A percentile compares a stretch with the other conserved stretches of the same genome.
These are phyloP conservation scores for Danaus chrysippus DNA, from an alignment of 2,888 invertebrate genomes.

Conservation along the genomic window DNA sequence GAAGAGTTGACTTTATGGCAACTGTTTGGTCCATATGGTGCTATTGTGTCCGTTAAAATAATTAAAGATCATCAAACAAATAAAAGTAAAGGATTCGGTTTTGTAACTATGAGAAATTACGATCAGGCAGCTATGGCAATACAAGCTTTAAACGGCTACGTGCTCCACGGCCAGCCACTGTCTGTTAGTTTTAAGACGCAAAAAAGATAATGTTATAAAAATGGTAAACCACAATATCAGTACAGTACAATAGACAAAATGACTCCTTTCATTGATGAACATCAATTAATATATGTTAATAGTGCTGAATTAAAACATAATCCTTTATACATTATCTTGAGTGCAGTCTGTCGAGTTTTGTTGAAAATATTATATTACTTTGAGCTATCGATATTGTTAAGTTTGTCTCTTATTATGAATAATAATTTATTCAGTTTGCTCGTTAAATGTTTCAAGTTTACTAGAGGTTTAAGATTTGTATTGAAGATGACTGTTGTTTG, in stretches of 20 bases:
- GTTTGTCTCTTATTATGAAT: slow-evolving; percentile 77
- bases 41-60: slow-evolving; percentile 78
- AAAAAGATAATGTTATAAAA: slow-evolving; percentile 75
- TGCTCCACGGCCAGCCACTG: slow-evolving; percentile 70
- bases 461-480: slow-evolving; percentile 76
- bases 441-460: slow-evolving; percentile 79
- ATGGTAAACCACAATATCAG: slow-evolving; percentile 71
- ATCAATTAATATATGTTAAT: slow-evolving; percentile 55
- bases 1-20: slow-evolving; percentile 77
- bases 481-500: slow-evolving; percentile 75
- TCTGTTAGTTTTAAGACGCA: slow-evolving; percentile 78
- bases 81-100: slow-evolving; percentile 77
- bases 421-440: slow-evolving; percentile 80
- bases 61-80: slow-evolving; percentile 77
- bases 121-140: slow-evolving; percentile 78
- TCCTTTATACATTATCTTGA: slow-evolving; percentile 51
- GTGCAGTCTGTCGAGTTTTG: slow-evolving; percentile 70
- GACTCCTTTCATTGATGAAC: slow-evolving; percentile 64
- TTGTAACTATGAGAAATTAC: slow-evolving; percentile 78
- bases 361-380: slow-evolving; percentile 76
- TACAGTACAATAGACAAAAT: slow-evolving; percentile 74
- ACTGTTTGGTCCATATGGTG: slow-evolving; percentile 77
- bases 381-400: slow-evolving; percentile 79
- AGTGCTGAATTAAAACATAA: slow-evolving; percentile 45
- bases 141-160: slow-evolving; percentile 74